A percentile compares a stretch with the other conserved stretches of the same genome.
Evolutionary conservation across 2,888 invertebrate genomes (phyloP).

Genomic region (Schrankia costaestrigalis): DNA sequence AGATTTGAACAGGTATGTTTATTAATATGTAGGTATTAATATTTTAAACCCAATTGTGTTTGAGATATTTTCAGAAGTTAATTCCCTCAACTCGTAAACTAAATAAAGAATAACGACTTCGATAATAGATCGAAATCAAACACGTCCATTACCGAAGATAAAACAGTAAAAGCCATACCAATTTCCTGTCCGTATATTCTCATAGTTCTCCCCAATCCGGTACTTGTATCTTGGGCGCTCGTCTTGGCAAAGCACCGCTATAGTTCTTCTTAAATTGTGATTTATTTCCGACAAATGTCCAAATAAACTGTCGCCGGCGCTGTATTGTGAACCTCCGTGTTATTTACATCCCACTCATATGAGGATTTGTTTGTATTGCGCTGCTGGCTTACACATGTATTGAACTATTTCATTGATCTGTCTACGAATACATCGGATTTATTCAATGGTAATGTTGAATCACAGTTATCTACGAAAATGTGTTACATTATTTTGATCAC

Average conservation of each 20-base stretch:
- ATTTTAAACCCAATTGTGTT: too few species aligned
- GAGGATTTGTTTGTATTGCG: too few species aligned
- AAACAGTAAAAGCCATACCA: not conserved
- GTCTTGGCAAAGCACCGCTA: constrained; percentile 60
- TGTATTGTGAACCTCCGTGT: constrained; percentile 40
- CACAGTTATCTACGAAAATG: too few species aligned
- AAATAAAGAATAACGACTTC: not conserved
- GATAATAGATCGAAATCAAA: too few species aligned
- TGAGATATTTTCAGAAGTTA: too few species aligned
- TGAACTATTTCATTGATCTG: too few species aligned
- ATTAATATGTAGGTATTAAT: too few species aligned
- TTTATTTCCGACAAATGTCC: constrained; percentile 72
- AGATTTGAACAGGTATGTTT: too few species aligned
- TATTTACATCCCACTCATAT: not conserved
- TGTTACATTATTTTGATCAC: too few species aligned
- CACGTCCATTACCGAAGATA: not conserved
- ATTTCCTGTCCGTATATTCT: not conserved
- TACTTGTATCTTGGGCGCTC: constrained; percentile 28
- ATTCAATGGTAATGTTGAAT: too few species aligned
- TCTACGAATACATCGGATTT: too few species aligned
- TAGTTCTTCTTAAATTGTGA: constrained; percentile 72
- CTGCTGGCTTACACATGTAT: too few species aligned
- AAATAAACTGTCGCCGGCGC: constrained; percentile 60
- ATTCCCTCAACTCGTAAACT: not conserved
- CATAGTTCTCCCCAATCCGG: constrained; percentile 10